A percentile compares a stretch with the other conserved stretches of the same genome.
Evolutionary conservation across 2,113 vertebrate genomes (phyloP).

Genomic region (Gambusia affinis): DNA sequence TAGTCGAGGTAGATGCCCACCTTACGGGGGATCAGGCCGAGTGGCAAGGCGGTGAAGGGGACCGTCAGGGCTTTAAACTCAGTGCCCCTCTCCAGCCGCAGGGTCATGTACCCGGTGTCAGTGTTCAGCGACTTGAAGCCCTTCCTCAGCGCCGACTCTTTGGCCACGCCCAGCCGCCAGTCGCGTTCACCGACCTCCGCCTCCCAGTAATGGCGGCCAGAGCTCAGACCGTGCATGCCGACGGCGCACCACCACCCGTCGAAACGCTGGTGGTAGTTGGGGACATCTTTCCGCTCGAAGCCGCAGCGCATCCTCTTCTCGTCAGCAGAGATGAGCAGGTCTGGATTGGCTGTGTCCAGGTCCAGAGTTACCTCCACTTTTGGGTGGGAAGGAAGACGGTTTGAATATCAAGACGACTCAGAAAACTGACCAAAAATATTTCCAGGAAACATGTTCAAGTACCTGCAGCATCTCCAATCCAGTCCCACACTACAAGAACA

Average conservation of each 20-base stretch:
- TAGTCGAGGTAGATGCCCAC: constrained; percentile 82
- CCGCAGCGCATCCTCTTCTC: constrained; percentile 89
- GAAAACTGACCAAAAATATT: not conserved
- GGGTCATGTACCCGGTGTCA: constrained; percentile 78
- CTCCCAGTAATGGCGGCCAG: constrained; percentile 84
- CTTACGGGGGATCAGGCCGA: constrained; percentile 72
- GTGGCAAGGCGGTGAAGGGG: constrained; percentile 77
- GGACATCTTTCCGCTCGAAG: constrained; percentile 81
- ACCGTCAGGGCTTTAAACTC: constrained; percentile 83
- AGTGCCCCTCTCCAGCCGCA: constrained; percentile 80
- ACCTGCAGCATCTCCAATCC: constrained; percentile 81
- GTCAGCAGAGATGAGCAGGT: constrained; percentile 86
- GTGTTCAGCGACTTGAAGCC: constrained; percentile 84
- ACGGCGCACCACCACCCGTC: constrained; percentile 82
- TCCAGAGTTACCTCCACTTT: constrained; percentile 88
- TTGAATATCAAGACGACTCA: not conserved
- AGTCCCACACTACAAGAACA: constrained; percentile 77
- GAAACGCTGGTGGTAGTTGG: constrained; percentile 81
- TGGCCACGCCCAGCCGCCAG: constrained; percentile 92
- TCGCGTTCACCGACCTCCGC: constrained; percentile 86
- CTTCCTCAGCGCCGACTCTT: constrained; percentile 86
- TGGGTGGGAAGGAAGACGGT: not conserved
- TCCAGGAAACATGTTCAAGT: constrained; percentile 23
- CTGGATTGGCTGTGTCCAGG: constrained; percentile 81
- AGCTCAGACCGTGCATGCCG: constrained; percentile 73